Base-by-base conservation (phyloP, 2,797 vertebrate species). In the Podarcis siculus region DNA sequence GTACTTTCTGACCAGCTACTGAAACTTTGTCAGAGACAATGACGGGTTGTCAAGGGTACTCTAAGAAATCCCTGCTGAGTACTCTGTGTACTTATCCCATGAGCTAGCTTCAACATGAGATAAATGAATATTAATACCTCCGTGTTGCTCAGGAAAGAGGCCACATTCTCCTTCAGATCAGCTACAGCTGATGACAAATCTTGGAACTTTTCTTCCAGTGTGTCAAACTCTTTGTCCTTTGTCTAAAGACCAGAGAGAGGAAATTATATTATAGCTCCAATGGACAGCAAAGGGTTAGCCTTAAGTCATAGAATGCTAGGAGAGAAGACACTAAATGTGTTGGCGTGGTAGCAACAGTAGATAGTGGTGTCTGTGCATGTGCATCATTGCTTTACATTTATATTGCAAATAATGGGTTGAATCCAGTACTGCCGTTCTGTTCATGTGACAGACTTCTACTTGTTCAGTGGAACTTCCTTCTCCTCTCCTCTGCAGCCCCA, bases 221-320 rank as follows among this genome's bases (percentile, higher is more conserved):
- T 91, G 0, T 99, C 97, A 1, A 98, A 99, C 75, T 98, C 98
- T 92, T 98, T 98, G 89, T 99, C 98, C 87, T 98, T 97, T 0
- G 96, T 96, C 98, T 99, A 86, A 25, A 93, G 89, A 84, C 42
- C 79, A 91, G 92, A 85, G 3, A 71, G 8, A 73, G 13, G 5
- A 91, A 90, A 49, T 76, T n/a, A 90, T 3, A 9, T 35, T 19
- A n/a, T 61, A 32, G 10, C 23, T 9, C 27, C 30, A n/a, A 9
- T 19, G 30, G 12, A 35, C 21, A 71, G 30, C 61, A 86, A 80
- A 80, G 19, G 23, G 35, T 73, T 85, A 42, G 55, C 42, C 82
- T 81, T 75, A 42, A 71, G 83, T 64, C 86, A 64, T 8, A 27
- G 15, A 30, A 35, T 9, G 32, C 76, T n/a, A 32, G 42, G 23